phyloP scores from a whole-genome alignment of 2,113 vertebrate species.

The Ahaetulla prasina region DNA sequence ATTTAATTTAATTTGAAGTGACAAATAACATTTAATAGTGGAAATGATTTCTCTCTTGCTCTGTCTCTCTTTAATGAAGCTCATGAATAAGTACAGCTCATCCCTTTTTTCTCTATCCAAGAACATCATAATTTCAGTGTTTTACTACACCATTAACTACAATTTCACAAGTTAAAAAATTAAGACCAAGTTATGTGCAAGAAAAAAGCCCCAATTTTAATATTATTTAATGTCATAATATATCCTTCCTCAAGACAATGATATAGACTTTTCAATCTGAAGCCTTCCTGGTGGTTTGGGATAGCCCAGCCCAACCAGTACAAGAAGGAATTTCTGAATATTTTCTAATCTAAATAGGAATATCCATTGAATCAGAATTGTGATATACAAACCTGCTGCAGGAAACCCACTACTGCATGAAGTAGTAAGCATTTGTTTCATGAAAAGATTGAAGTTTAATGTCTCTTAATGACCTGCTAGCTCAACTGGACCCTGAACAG shows the following conservation, averaged over 20 bases:
- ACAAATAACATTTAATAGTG: slow-evolving; percentile 6
- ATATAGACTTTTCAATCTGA: not conserved
- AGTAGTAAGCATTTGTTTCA: not conserved
- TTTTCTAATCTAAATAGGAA: not conserved
- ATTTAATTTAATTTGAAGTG: slow-evolving; percentile 3
- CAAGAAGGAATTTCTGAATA: not conserved
- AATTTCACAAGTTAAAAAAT: slow-evolving; percentile 6
- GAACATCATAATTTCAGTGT: not conserved
- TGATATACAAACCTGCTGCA: not conserved
- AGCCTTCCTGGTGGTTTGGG: not conserved
- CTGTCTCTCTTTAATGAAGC: slow-evolving; percentile 2
- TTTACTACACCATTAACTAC: not conserved
- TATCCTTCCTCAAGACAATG: not conserved
- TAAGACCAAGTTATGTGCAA: not conserved
- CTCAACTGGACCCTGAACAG: not conserved
- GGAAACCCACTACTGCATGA: not conserved
- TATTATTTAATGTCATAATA: not conserved
- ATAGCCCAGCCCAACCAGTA: not conserved
- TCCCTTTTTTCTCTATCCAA: not conserved
- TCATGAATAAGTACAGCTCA: not conserved
- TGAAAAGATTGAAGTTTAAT: not conserved
- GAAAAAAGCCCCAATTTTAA: not conserved
- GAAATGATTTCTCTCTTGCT: not conserved
- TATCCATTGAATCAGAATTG: not conserved
- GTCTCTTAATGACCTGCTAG: not conserved